These are phyloP conservation scores for Phrixothrix hirtus DNA, from an alignment of 2,888 invertebrate species.

Conservation along the genomic window DNA sequence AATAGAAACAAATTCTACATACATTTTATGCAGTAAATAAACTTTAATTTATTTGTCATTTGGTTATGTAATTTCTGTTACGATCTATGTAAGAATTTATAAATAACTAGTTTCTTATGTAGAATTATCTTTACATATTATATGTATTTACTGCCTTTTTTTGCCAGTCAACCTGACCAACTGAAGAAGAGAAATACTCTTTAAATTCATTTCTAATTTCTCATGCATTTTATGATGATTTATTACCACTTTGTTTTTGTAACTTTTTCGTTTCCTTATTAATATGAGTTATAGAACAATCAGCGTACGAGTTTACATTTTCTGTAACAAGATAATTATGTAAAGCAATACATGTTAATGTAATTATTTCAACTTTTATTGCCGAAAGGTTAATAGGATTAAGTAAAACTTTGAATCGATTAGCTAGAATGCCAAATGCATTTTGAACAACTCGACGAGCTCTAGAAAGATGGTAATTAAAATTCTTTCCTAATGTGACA, in stretches of 20 bases:
- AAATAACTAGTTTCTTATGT: too few relatives aligned
- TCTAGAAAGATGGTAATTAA: conserved; percentile 39
- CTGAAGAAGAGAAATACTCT: not conserved
- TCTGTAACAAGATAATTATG: conserved; percentile 1
- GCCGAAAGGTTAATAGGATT: conserved; percentile 15
- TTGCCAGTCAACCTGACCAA: not conserved
- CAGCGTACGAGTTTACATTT: not conserved
- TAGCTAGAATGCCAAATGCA: conserved; percentile 31
- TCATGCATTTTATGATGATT: not conserved
- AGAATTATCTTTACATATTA: not conserved
- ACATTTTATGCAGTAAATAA: too few relatives aligned
- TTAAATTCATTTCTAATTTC: not conserved
- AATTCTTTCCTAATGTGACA: conserved; percentile 34
- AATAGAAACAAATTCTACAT: too few relatives aligned
- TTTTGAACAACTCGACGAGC: conserved; percentile 29
- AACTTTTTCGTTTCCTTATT: not conserved
- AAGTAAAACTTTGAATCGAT: conserved; percentile 26
- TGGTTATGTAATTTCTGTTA: too few relatives aligned
- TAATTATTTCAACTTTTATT: not conserved
- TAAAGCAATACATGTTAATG: not conserved
- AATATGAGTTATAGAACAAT: not conserved
- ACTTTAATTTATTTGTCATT: too few relatives aligned
- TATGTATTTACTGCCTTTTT: not conserved
- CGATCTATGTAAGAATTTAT: too few relatives aligned
- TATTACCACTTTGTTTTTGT: not conserved